Percentiles rank a stretch among this genome's conserved stretches.
Conservation (phyloP, 2,888 invertebrate species). For the Sinopyrophorus schimmeli region DNA sequence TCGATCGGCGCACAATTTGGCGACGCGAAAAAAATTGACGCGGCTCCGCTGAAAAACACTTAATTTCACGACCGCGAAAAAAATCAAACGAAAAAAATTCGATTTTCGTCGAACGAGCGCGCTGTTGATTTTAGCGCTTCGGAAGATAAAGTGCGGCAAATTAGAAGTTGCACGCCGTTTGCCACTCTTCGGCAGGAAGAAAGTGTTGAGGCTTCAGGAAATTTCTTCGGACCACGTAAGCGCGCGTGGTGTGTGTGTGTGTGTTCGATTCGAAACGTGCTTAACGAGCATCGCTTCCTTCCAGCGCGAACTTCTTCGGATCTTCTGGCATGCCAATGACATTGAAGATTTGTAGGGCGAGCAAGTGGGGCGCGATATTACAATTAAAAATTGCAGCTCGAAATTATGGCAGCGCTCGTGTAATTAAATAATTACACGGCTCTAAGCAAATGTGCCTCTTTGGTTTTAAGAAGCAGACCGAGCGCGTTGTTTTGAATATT, state of each 20-base stretch:
- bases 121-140: no score
- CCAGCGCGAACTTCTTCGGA: slow-evolving; percentile 33
- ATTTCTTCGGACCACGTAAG: slow-evolving; percentile 5
- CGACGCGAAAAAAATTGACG: no score
- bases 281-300: slow-evolving; percentile 21
- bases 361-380: slow-evolving; percentile 45
- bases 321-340: slow-evolving; percentile 48
- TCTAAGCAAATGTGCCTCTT: slow-evolving; percentile 16
- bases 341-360: slow-evolving; percentile 45
- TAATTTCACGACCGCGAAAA: no score
- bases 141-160: no score
- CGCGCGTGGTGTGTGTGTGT: no score
- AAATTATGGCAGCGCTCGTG: slow-evolving; percentile 10
- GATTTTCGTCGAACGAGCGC: slow-evolving; percentile 5
- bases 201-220: slow-evolving; percentile 10
- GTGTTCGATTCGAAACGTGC: slow-evolving; percentile 10
- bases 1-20: no score
- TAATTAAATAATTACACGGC: slow-evolving; percentile 22
- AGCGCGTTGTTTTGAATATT: no score
- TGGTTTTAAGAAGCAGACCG: no score
- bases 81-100: no score
- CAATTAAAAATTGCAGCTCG: slow-evolving; percentile 35
- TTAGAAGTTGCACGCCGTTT: no score
- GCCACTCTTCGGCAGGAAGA: slow-evolving; percentile 20
- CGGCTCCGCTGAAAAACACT: no score